These are phyloP conservation scores for Platynereis dumerilii DNA, from an alignment of 2,888 invertebrate species.

Conservation along the genomic window DNA sequence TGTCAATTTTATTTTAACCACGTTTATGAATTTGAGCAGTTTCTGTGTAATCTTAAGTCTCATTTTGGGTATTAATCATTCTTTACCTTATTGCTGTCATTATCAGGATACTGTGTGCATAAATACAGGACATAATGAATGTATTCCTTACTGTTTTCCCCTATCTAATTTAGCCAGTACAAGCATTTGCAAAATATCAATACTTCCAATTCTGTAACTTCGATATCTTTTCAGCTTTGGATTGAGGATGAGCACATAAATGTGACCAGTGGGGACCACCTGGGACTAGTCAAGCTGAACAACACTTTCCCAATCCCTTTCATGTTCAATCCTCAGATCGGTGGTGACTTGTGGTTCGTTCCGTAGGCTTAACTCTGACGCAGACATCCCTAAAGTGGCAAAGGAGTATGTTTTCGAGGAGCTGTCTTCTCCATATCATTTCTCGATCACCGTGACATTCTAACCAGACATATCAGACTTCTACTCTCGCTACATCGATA, in stretches of 20 bases:
- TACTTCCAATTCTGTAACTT: neutral
- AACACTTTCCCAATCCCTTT: conserved; percentile 22
- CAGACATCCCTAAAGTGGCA: conserved; percentile 3
- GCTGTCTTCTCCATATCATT: conserved; percentile 18
- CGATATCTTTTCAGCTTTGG: conserved; percentile 10
- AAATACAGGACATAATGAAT: no score
- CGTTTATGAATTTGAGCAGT: no score
- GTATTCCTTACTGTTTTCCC: no score
- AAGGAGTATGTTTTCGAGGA: conserved; percentile 19
- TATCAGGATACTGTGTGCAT: no score
- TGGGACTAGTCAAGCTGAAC: conserved; percentile 19
- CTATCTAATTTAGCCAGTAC: no score
- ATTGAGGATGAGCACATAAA: conserved; percentile 16
- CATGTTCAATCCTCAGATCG: conserved; percentile 20
- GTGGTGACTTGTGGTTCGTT: conserved; percentile 18
- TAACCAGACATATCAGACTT: conserved; percentile 3
- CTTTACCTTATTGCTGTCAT: no score
- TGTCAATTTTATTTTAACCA: no score
- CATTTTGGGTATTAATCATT: no score
- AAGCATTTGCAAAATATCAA: no score
- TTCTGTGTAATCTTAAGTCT: no score
- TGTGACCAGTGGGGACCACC: conserved; percentile 14
- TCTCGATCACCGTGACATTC: conserved; percentile 20
- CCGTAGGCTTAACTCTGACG: no score
- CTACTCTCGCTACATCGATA: no score